Conservation (phyloP, 2,113 vertebrate genomes). For the Diadophis punctatus region DNA sequence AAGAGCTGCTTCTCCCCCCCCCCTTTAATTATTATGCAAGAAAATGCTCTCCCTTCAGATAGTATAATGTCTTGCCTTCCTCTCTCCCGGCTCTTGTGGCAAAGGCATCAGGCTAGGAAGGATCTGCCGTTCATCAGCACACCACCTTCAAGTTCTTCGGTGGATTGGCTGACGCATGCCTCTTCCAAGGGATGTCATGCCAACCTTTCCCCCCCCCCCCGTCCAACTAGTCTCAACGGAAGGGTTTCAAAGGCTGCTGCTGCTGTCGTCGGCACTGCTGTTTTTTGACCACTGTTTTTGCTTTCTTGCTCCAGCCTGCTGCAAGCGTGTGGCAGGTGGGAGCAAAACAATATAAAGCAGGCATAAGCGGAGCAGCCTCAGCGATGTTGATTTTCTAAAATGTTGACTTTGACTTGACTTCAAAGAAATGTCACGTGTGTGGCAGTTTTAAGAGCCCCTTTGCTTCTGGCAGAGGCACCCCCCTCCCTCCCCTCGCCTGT, state of each 20-base stretch:
- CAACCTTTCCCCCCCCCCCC: not conserved
- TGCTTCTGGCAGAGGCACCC: slow-evolving; percentile 45
- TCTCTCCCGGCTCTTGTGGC: slow-evolving; percentile 36
- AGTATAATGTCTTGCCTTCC: slow-evolving; percentile 48
- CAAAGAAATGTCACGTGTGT: slow-evolving; percentile 26
- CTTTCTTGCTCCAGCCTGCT: slow-evolving; percentile 29
- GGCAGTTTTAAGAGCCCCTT: slow-evolving; percentile 41
- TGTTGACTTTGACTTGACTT: slow-evolving; percentile 64
- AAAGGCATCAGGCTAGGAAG: slow-evolving; percentile 23
- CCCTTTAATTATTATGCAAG: not conserved
- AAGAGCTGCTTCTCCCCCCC: slow-evolving; percentile 4
- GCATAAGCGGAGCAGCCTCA: not conserved
- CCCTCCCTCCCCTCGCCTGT: not conserved
- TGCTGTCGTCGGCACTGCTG: not conserved
- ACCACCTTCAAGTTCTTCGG: slow-evolving; percentile 32
- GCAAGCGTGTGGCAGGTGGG: slow-evolving; percentile 63
- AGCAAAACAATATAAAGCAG: not conserved
- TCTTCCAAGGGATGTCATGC: not conserved
- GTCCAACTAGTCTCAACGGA: slow-evolving; percentile 41
- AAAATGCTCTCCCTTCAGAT: slow-evolving; percentile 33
- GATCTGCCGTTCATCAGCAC: not conserved
- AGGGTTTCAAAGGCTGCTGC: slow-evolving; percentile 29
- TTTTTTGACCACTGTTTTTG: slow-evolving; percentile 24
- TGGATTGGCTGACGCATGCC: slow-evolving; percentile 27
- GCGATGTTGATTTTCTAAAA: not conserved